These are phyloP conservation scores for Spodoptera frugiperda DNA, from an alignment of 1,140 invertebrate species.

Conservation along the genomic window DNA sequence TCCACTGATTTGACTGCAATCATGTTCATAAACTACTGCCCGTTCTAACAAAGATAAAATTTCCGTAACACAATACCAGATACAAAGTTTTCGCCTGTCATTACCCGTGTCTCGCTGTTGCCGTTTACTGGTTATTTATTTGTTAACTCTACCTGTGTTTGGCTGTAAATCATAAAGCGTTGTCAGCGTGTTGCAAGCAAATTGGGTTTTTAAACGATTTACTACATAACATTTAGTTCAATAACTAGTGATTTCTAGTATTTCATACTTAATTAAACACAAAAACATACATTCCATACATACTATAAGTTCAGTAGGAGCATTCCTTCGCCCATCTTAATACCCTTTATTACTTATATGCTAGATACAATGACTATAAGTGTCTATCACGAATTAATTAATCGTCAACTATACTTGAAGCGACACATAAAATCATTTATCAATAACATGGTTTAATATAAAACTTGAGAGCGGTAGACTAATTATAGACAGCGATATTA, in stretches of 20 bases:
- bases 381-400: constrained; percentile 39
- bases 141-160: constrained; percentile 36
- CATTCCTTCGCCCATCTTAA: too few species aligned
- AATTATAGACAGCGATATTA: constrained; percentile 65
- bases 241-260: too few species aligned
- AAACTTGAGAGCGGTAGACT: constrained; percentile 57
- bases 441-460: constrained; percentile 43
- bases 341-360: not conserved
- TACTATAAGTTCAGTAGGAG: too few species aligned
- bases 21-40: constrained; percentile 40
- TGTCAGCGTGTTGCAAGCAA: constrained; percentile 22
- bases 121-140: constrained; percentile 38
- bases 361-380: not conserved
- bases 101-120: constrained; percentile 31
- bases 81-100: constrained; percentile 40
- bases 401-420: constrained; percentile 46
- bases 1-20: constrained; percentile 54
- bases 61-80: constrained; percentile 45
- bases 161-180: constrained; percentile 40
- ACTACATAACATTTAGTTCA: not conserved
- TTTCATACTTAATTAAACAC: too few species aligned
- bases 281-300: too few species aligned
- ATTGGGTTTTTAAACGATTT: constrained; percentile 20
- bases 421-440: constrained; percentile 56
- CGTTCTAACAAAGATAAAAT: constrained; percentile 44